Evolutionary conservation across 2,797 vertebrate genomes (phyloP).

Genomic region (Takifugu rubripes): DNA sequence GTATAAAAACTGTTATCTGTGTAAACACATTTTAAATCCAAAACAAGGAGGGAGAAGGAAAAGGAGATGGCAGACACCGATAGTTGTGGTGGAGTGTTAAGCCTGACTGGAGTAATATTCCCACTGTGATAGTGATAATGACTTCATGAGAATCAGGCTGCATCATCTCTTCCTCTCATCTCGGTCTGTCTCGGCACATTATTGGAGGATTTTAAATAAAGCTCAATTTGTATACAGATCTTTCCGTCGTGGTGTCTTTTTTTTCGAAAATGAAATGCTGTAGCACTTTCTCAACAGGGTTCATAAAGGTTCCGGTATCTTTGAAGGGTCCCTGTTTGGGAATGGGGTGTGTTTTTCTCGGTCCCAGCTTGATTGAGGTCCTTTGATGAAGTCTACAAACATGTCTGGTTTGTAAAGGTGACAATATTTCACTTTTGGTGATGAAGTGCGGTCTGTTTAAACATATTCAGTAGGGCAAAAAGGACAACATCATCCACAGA

Average conservation of each 20-base stretch:
- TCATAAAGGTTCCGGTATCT: too few species aligned
- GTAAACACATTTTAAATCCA: slow-evolving; percentile 13
- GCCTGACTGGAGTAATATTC: slow-evolving; percentile 48
- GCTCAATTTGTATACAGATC: slow-evolving; percentile 35
- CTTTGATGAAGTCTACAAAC: too few species aligned
- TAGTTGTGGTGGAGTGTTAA: slow-evolving; percentile 50
- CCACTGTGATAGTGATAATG: slow-evolving; percentile 45
- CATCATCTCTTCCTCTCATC: slow-evolving; percentile 48
- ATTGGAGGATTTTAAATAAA: slow-evolving; percentile 47
- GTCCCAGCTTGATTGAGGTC: too few species aligned
- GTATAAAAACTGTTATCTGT: not conserved
- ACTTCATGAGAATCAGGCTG: slow-evolving; percentile 47
- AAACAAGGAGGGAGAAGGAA: slow-evolving; percentile 14
- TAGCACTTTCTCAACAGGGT: too few species aligned
- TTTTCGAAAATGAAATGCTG: slow-evolving; percentile 14
- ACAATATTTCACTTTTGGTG: too few species aligned
- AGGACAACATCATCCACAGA: too few species aligned
- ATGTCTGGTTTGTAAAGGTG: too few species aligned
- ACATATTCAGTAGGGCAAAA: too few species aligned
- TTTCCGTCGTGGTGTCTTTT: slow-evolving; percentile 23
- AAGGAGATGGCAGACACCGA: slow-evolving; percentile 20
- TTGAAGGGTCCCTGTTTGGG: too few species aligned
- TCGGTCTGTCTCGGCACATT: slow-evolving; percentile 37
- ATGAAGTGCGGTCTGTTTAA: too few species aligned
- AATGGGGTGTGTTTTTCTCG: too few species aligned